Percentiles rank a stretch among this genome's conserved stretches.
These are phyloP conservation scores for Gymnobelideus leadbeateri DNA, from an alignment of 2,113 vertebrate species.

Conservation along the genomic window DNA sequence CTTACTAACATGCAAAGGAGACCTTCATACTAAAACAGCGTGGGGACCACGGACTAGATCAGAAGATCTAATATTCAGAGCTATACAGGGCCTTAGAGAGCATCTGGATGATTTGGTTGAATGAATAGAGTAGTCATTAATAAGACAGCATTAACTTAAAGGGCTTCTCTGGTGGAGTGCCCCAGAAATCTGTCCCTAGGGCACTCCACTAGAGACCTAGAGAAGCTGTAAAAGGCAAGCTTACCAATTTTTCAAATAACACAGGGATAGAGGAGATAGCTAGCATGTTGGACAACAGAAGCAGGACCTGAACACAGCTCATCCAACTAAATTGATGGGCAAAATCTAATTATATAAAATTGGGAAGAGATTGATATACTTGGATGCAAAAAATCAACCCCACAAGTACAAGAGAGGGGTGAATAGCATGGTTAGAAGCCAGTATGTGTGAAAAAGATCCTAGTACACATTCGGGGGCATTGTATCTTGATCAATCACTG, in stretches of 20 bases:
- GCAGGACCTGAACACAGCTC: neutral
- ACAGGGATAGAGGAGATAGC: neutral
- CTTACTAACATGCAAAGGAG: neutral
- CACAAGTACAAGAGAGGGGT: neutral
- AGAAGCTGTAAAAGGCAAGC: neutral
- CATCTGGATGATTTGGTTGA: neutral
- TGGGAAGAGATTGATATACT: neutral
- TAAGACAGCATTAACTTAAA: neutral
- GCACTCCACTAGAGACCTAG: neutral
- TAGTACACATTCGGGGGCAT: neutral
- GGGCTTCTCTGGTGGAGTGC: neutral
- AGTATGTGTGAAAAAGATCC: neutral
- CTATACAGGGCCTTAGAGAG: neutral
- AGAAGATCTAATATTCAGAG: neutral
- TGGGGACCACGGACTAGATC: neutral
- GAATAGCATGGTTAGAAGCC: neutral
- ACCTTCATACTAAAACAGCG: neutral
- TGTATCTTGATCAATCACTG: neutral
- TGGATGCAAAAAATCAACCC: neutral
- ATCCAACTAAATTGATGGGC: neutral
- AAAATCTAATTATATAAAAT: neutral
- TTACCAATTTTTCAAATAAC: neutral
- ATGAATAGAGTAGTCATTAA: neutral
- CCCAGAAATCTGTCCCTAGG: neutral
- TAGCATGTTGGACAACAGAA: neutral